phyloP scores from a whole-genome alignment of 2,113 vertebrate genomes.

The Phycodurus eques region DNA sequence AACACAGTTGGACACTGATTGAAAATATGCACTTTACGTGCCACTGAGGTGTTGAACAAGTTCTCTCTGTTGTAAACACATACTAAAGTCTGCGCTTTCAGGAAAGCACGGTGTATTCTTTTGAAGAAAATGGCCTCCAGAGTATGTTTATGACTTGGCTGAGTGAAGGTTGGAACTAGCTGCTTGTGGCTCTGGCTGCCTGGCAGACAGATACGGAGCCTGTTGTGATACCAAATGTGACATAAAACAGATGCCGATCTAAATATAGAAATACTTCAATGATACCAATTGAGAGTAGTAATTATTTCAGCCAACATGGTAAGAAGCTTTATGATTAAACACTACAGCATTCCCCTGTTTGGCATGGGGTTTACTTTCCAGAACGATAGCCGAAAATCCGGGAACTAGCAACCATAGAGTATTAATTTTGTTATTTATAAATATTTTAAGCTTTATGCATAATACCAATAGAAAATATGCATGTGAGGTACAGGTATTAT shows the following conservation, averaged over 20 bases:
- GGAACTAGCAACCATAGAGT: too few relatives aligned
- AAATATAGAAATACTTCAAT: constrained; percentile 1
- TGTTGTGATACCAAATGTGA: constrained; percentile 1
- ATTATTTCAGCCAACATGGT: not conserved
- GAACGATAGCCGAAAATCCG: too few relatives aligned
- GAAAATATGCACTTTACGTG: constrained; percentile 49
- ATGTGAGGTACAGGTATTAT: too few relatives aligned
- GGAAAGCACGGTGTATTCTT: not conserved
- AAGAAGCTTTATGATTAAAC: not conserved
- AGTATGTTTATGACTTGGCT: not conserved
- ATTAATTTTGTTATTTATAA: too few relatives aligned
- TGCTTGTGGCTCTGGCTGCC: not conserved
- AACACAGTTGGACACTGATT: constrained; percentile 55
- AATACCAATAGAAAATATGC: too few relatives aligned
- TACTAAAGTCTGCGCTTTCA: not conserved
- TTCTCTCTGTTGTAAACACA: constrained; percentile 22
- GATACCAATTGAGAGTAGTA: not conserved
- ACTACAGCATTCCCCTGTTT: not conserved
- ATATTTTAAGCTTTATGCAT: too few relatives aligned
- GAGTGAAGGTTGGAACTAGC: not conserved
- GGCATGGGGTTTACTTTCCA: too few relatives aligned
- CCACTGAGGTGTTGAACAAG: constrained; percentile 36
- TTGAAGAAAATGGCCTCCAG: not conserved
- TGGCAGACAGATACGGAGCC: not conserved
- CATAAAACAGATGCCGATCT: not conserved